Percentiles rank a stretch among this genome's conserved stretches.
phyloP scores from a whole-genome alignment of 2,888 invertebrate genomes.

The Orthonychiurus folsomi region DNA sequence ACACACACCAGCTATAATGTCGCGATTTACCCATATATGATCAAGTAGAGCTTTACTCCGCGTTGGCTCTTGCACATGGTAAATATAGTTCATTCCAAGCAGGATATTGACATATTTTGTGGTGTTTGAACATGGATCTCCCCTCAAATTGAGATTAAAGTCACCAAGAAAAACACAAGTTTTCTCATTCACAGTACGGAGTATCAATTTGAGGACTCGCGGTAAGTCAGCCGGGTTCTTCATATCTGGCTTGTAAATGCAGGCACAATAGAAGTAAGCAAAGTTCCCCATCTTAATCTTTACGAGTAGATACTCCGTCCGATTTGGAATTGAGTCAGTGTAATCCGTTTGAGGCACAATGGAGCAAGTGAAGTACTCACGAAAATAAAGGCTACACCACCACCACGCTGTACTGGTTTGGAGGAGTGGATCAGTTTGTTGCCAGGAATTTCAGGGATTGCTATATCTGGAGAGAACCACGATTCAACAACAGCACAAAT shows the following conservation, averaged over 20 bases:
- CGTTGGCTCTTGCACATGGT: neutral
- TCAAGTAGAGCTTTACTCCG: neutral
- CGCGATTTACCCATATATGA: neutral
- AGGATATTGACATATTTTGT: neutral
- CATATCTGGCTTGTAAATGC: slow-evolving; percentile 3
- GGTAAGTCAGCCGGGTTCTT: neutral
- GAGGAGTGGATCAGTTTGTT: neutral
- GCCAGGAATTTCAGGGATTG: neutral
- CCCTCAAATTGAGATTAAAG: slow-evolving; percentile 2
- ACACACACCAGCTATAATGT: neutral
- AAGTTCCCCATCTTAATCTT: neutral
- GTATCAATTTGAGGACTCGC: neutral
- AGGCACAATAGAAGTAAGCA: neutral
- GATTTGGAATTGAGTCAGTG: neutral
- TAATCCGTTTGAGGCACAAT: neutral
- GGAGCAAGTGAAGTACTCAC: neutral
- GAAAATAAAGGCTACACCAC: neutral
- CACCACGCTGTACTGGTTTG: neutral
- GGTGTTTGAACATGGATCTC: neutral
- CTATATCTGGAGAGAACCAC: slow-evolving; percentile 1
- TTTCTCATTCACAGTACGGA: neutral
- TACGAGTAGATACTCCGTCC: slow-evolving; percentile 1
- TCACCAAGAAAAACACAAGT: neutral
- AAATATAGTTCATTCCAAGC: neutral
- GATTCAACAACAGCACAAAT: neutral